These are phyloP conservation scores for Galemys pyrenaicus DNA, from an alignment of 2,113 vertebrate species.

Conservation along the genomic window DNA sequence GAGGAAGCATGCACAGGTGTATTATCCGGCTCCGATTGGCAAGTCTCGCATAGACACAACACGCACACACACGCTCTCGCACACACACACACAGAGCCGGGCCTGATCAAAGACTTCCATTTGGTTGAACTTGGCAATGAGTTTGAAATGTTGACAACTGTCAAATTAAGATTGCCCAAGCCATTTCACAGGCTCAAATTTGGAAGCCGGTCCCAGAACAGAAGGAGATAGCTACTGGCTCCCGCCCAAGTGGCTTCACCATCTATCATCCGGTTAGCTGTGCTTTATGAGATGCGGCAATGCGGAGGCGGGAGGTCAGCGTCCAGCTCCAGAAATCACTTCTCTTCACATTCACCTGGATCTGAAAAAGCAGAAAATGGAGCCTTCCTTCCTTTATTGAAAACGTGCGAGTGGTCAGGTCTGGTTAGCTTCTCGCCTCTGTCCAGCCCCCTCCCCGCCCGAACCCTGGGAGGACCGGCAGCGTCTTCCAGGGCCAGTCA, in stretches of 20 bases:
- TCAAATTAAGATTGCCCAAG: slow-evolving; percentile 82
- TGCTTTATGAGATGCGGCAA: neutral
- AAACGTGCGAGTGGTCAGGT: neutral
- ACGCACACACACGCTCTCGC: rapidly evolving
- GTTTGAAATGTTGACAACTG: slow-evolving; percentile 81
- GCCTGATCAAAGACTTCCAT: slow-evolving; percentile 74
- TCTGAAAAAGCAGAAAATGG: neutral
- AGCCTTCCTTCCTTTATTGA: neutral
- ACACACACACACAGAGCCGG: neutral
- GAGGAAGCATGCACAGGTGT: slow-evolving; percentile 61
- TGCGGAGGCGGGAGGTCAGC: neutral
- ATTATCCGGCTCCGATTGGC: slow-evolving; percentile 47
- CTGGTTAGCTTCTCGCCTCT: neutral
- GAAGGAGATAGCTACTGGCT: slow-evolving; percentile 78
- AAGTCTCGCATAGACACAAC: neutral
- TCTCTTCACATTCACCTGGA: neutral
- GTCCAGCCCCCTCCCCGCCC: neutral
- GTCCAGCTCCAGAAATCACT: neutral
- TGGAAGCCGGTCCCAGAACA: slow-evolving; percentile 78
- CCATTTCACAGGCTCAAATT: slow-evolving; percentile 75
- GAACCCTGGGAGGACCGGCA: neutral
- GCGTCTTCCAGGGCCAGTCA: rapidly evolving
- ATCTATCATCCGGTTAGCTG: slow-evolving; percentile 71
- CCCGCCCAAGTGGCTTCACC: slow-evolving; percentile 63
- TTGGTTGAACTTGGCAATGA: slow-evolving; percentile 78